Percentiles rank a stretch among this genome's conserved stretches.
Conservation (phyloP, 2,113 vertebrate genomes). For the Dermatemys mawii region DNA sequence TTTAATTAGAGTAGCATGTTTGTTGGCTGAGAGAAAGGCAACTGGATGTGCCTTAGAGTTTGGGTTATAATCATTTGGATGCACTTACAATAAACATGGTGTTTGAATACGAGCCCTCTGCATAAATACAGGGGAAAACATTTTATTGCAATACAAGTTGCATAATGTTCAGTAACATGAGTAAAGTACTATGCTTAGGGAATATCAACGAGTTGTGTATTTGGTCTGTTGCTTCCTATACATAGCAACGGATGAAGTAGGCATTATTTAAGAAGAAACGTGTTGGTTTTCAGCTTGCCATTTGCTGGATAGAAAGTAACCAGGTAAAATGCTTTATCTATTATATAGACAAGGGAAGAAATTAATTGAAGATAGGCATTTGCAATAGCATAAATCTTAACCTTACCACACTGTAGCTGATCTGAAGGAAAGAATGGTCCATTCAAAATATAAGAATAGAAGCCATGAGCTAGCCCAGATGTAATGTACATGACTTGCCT, state of each 20-base stretch:
- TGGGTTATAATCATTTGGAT: conserved; percentile 34
- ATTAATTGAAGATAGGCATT: not conserved
- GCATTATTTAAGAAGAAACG: not conserved
- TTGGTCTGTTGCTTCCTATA: not conserved
- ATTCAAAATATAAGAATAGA: not conserved
- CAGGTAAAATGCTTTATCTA: not conserved
- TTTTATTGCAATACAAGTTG: not conserved
- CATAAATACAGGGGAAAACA: not conserved
- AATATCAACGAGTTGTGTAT: not conserved
- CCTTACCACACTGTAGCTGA: not conserved
- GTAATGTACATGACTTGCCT: not conserved
- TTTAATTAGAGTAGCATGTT: conserved; percentile 69
- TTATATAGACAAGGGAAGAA: not conserved
- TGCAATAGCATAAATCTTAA: not conserved
- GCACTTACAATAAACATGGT: not conserved
- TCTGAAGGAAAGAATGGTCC: not conserved
- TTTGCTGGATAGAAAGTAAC: not conserved
- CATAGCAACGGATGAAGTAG: conserved; percentile 21
- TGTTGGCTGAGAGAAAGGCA: conserved; percentile 53
- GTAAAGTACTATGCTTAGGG: not conserved
- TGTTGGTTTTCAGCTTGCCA: not conserved
- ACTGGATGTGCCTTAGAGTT: conserved; percentile 13
- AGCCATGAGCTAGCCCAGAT: not conserved
- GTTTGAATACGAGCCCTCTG: not conserved
- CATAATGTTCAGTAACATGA: conserved; percentile 28